phyloP scores from a whole-genome alignment of 2,797 vertebrate genomes.

The Enteromius radiatus region DNA sequence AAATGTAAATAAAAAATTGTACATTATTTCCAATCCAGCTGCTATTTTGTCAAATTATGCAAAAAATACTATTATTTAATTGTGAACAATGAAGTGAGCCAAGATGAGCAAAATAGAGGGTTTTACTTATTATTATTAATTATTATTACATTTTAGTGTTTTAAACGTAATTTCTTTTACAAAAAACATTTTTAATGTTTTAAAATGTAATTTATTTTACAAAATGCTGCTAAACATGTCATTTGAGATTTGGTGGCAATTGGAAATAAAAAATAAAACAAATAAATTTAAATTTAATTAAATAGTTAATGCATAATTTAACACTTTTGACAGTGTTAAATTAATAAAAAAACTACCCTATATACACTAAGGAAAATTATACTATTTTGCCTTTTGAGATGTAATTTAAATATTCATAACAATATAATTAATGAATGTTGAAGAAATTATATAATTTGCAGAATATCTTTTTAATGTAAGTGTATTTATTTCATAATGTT shows the following conservation, averaged over 20 bases:
- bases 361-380: neutral
- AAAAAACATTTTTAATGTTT: no score
- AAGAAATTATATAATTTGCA: neutral
- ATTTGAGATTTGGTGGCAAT: neutral
- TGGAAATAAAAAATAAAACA: neutral
- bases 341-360: neutral
- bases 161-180: neutral
- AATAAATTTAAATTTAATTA: no score
- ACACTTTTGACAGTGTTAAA: neutral
- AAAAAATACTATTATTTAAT: neutral
- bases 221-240: neutral
- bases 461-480: neutral
- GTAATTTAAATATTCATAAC: neutral
- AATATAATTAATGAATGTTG: neutral
- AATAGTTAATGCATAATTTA: neutral
- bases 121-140: neutral
- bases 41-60: neutral
- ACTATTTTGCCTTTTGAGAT: neutral
- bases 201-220: neutral
- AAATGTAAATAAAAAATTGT: no score
- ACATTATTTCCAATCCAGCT: neutral
- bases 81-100: neutral
- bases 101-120: neutral
- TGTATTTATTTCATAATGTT: neutral
- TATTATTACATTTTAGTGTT: neutral